Base-by-base conservation (phyloP, 2,797 vertebrate species). In the Halcyon badia region DNA sequence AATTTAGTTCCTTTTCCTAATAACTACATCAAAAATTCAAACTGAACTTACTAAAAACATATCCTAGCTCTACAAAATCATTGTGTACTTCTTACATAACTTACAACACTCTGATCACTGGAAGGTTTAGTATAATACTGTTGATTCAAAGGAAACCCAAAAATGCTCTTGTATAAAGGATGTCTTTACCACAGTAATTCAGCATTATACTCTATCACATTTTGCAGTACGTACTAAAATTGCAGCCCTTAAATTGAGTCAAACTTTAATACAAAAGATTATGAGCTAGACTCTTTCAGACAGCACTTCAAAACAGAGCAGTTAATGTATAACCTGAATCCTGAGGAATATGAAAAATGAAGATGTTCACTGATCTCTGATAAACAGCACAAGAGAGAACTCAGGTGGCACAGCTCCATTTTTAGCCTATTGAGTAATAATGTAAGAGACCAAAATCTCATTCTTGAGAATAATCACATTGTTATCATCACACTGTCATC, bases 391-490 rank as follows among this genome's bases (percentile, higher is more conserved):
- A 68, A 90, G 31, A 31, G 58, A 83, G 89, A 96, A 70, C 33
- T 78, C 62, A 65, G 9, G 61, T 83, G 73, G 57, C 82, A 94
- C 49, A 70, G 61, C 49, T 95, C 57, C 68, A 17, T 92, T 93
- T 95, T 97, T 96, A 96, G 89, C 72, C 83, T 92, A 82, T 65
- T 91, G 85, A 93, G 82, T 96, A 91, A 97, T 94, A 97, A 94
- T 96, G 83, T n/a, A 84, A 97, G 94, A 98, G 39, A 91, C 81
- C n/a, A 91, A 80, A 89, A 92, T 98, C 98, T 96, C 69, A 88
- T 89, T 35, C 83, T 88, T 91, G 92, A 97, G 73, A 83, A 95
- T 79, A 96, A 98, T 91, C 65, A 69, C 72, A 73, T 4, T n/a
- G 79, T 96, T 98, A 98, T 97, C 94, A 25, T 82, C 68, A 92